These are phyloP conservation scores for Cyclura pinguis DNA, from an alignment of 2,797 vertebrate genomes.

Conservation along the genomic window DNA sequence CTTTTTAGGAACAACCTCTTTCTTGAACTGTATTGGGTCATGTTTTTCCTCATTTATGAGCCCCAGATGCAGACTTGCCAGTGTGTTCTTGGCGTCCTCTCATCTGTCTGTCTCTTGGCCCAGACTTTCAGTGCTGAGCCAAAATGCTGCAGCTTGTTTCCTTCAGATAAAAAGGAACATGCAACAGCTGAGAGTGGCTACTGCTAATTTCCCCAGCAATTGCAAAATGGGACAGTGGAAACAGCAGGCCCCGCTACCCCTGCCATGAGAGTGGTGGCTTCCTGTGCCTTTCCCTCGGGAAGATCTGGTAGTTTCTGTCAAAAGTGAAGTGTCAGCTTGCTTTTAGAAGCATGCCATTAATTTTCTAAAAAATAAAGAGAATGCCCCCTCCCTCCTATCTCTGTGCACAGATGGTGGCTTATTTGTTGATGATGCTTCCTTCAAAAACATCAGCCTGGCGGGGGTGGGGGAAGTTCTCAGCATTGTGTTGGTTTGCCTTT, in stretches of 20 bases:
- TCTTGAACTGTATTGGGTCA: neutral
- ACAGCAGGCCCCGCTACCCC: neutral
- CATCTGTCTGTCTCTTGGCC: conserved; percentile 24
- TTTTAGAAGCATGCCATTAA: conserved; percentile 13
- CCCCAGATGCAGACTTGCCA: conserved; percentile 26
- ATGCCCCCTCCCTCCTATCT: conserved; percentile 18
- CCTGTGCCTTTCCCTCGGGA: conserved; percentile 1
- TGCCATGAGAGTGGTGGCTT: neutral
- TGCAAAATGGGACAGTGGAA: neutral
- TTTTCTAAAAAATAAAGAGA: neutral
- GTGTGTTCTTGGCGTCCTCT: conserved; percentile 13
- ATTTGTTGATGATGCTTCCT: conserved; percentile 4
- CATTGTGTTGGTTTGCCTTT: neutral
- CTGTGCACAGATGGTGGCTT: neutral
- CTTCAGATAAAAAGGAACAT: conserved; percentile 41
- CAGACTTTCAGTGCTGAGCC: conserved; percentile 9
- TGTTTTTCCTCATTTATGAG: conserved; percentile 26
- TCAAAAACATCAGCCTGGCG: neutral
- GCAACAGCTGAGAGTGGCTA: conserved; percentile 22
- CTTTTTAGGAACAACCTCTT: neutral
- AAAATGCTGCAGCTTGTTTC: conserved; percentile 37
- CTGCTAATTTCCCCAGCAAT: conserved; percentile 30
- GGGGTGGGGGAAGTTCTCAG: neutral
- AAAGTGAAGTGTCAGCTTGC: conserved; percentile 3
- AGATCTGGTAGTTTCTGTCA: neutral